phyloP scores from a whole-genome alignment of 2,888 invertebrate species.

The Boloria euphrosyne region DNA sequence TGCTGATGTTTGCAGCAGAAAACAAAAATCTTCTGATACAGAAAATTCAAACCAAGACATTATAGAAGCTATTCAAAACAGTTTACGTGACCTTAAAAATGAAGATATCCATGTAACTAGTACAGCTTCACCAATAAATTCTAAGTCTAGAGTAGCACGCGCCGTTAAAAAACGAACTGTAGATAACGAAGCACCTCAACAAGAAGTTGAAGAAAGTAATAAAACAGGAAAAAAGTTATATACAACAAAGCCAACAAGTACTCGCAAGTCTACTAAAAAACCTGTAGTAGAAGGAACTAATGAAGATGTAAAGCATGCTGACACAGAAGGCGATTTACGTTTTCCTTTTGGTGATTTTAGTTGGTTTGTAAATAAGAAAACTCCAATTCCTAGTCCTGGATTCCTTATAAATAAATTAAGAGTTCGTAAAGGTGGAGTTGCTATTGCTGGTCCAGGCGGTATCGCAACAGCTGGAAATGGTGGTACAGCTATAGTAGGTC shows the following conservation, averaged over 20 bases:
- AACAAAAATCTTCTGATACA: conserved; percentile 55
- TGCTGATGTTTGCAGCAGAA: conserved; percentile 77
- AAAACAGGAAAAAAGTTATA: conserved; percentile 57
- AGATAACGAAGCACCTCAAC: conserved; percentile 46
- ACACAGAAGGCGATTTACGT: conserved; percentile 55
- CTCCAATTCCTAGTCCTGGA: conserved; percentile 78
- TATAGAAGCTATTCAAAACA: conserved; percentile 21
- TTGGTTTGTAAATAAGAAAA: conserved; percentile 61
- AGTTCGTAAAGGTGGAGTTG: conserved; percentile 89
- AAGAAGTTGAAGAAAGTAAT: conserved; percentile 49
- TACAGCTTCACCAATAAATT: conserved; percentile 3
- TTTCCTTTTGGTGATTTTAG: conserved; percentile 56
- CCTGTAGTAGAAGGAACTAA: conserved; percentile 35
- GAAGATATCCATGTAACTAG: background rate
- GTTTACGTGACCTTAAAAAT: conserved; percentile 22
- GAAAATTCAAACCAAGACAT: conserved; percentile 25
- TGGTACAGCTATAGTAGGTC: conserved; percentile 90
- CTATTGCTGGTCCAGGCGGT: conserved; percentile 91
- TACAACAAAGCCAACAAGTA: conserved; percentile 45
- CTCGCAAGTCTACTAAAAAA: conserved; percentile 54
- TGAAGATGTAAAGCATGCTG: conserved; percentile 47
- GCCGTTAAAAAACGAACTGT: conserved; percentile 64
- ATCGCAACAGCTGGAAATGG: conserved; percentile 90
- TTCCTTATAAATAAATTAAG: conserved; percentile 87
- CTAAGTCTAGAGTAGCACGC: conserved; percentile 55